phyloP scores from a whole-genome alignment of 2,888 invertebrate species.

The Torymus auratus region DNA sequence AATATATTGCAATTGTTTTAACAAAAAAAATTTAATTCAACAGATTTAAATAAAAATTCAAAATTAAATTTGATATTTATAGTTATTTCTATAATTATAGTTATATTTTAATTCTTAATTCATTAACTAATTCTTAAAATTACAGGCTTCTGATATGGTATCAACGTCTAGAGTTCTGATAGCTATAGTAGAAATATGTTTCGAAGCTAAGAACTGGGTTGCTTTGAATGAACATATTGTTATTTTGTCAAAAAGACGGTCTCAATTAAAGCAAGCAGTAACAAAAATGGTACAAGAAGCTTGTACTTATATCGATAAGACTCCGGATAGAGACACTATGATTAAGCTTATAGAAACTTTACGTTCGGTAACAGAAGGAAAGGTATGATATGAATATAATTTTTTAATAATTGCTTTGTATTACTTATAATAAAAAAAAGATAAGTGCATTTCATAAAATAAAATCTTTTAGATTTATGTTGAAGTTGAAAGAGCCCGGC shows the following conservation, averaged over 20 bases:
- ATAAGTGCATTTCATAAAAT: conserved; percentile 1
- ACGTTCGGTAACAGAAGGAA: conserved; percentile 96
- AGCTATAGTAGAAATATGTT: conserved; percentile 94
- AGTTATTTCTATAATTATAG: no score
- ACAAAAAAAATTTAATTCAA: no score
- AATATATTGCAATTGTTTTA: conserved; percentile 3
- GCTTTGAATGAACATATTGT: conserved; percentile 95
- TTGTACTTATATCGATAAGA: conserved; percentile 93
- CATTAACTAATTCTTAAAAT: conserved; percentile 52
- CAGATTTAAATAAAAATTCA: no score
- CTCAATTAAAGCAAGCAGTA: conserved; percentile 97
- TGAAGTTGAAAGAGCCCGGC: conserved; percentile 97
- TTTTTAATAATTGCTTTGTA: neutral
- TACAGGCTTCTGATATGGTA: conserved; percentile 93
- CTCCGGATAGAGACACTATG: conserved; percentile 92
- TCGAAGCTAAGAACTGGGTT: conserved; percentile 94
- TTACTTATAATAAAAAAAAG: conserved; percentile 27
- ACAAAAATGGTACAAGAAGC: conserved; percentile 98
- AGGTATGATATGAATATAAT: conserved; percentile 78
- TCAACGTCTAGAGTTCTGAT: conserved; percentile 96
- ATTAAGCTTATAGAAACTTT: conserved; percentile 97
- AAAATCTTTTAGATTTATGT: conserved; percentile 89
- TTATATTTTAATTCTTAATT: no score
- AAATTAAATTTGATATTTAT: no score
- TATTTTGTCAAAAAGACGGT: conserved; percentile 92